phyloP scores from a whole-genome alignment of 2,888 invertebrate genomes.

The Drosophila mayaguana region DNA sequence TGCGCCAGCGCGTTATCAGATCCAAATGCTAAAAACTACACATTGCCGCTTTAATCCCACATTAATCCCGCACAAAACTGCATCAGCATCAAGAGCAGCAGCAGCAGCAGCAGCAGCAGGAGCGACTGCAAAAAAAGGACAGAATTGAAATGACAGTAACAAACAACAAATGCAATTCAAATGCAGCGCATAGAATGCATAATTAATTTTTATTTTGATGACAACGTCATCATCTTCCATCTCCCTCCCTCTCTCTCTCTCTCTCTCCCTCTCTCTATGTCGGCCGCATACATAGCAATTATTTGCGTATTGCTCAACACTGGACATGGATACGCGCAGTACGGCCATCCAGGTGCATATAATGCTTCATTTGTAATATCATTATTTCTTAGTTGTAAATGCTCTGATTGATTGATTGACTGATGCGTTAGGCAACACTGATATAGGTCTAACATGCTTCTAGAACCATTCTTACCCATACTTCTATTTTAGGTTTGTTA shows the following conservation, averaged over 20 bases:
- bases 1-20: slow-evolving; percentile 73
- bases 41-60: slow-evolving; percentile 68
- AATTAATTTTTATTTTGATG: slow-evolving; percentile 84
- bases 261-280: neutral
- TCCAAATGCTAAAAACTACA: slow-evolving; percentile 69
- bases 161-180: slow-evolving; percentile 78
- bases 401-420: neutral
- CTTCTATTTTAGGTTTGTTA: too few relatives aligned
- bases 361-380: neutral
- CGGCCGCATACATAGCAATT: neutral
- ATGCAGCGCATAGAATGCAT: slow-evolving; percentile 82
- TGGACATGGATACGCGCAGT: neutral
- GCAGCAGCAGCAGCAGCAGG: slow-evolving; percentile 31
- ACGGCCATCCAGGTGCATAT: neutral
- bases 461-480: too few relatives aligned
- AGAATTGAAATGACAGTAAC: slow-evolving; percentile 74
- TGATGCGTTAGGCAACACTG: neutral
- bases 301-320: slow-evolving; percentile 6
- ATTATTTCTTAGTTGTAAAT: too few relatives aligned
- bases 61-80: slow-evolving; percentile 68
- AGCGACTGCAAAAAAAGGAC: slow-evolving; percentile 53
- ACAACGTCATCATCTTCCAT: slow-evolving; percentile 70
- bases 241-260: slow-evolving; percentile 3
- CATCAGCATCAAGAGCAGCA: slow-evolving; percentile 30
- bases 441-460: too few relatives aligned